Evolutionary conservation across 2,888 invertebrate species (phyloP), one percentile per base, ranked within the genome.

Genomic region (Penaeus monodon): DNA sequence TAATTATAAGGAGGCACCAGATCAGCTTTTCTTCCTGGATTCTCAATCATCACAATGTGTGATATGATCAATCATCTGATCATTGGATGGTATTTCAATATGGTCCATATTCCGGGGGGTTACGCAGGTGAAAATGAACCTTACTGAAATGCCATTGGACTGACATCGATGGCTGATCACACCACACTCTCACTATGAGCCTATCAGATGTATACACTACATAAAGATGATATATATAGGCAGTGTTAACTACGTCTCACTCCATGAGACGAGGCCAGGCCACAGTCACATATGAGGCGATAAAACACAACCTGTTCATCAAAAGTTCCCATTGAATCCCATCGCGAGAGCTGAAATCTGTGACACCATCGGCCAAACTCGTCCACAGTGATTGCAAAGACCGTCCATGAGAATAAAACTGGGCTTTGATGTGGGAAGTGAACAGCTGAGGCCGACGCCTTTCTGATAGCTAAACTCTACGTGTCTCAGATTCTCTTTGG

Each of bases 171-270:
- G 17, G 77, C 64, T 77, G 77, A 82, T 82, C 82, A 82, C 70
- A 82, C 65, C 63, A 86, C 81, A 86, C 57, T 70, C 33, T 49
- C n/a, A 82, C 86, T 82, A 81, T 49, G 68, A 86, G 64, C 86
- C 86, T 86, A 86, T 82, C 65, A 77, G 76, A 82, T 82, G 82
- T 86, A 86, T 81, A 86, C 86, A 86, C 82, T 86, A 86, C 78
- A 86, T 86, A 82, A 82, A 81, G 65, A 68, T 66, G 63, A 79
- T 57, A 84, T 79, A 84, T 73, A 63, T 86, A 82, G 78, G 78
- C 78, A 86, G 77, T 82, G 82, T 86, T 86, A 78, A 86, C 78
- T 82, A 70, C 76, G 86, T 79, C 82, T 86, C 82, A 66, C 78
- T 74, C 49, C 73, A 63, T 68, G 82, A 86, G 82, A 81, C 82